Evolutionary conservation across 2,888 invertebrate species (phyloP).

Genomic region (Erebia epiphron): DNA sequence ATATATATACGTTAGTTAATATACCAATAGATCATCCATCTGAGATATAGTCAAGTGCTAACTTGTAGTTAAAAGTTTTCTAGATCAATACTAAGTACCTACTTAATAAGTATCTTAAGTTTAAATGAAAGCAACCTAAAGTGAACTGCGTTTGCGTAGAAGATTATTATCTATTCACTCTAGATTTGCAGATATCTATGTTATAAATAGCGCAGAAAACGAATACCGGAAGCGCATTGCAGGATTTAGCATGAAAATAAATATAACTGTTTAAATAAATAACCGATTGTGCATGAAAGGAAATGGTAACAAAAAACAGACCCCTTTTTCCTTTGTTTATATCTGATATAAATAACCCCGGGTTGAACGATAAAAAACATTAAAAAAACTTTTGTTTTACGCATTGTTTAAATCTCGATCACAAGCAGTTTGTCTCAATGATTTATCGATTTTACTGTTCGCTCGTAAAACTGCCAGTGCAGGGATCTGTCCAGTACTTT

Average conservation of each 20-base stretch:
- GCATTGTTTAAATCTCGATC: slow-evolving; percentile 26
- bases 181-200: too few relatives aligned
- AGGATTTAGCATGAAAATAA: background rate
- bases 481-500: background rate
- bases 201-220: too few relatives aligned
- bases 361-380: slow-evolving; percentile 20
- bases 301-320: slow-evolving; percentile 15
- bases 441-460: slow-evolving; percentile 21
- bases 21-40: too few relatives aligned
- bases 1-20: too few relatives aligned
- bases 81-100: too few relatives aligned
- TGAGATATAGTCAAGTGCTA: too few relatives aligned
- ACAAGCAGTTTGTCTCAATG: slow-evolving; percentile 27
- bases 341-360: slow-evolving; percentile 19
- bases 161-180: too few relatives aligned
- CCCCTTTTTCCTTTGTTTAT: slow-evolving; percentile 16
- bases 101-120: too few relatives aligned
- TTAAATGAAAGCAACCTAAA: too few relatives aligned
- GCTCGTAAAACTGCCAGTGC: slow-evolving; percentile 20
- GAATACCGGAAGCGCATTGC: too few relatives aligned
- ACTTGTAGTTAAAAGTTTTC: too few relatives aligned
- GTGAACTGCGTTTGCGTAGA: too few relatives aligned
- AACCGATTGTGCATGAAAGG: background rate
- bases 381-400: slow-evolving; percentile 21
- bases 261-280: background rate